Conservation (phyloP, 2,113 vertebrate genomes). For the Gymnarchus niloticus region DNA sequence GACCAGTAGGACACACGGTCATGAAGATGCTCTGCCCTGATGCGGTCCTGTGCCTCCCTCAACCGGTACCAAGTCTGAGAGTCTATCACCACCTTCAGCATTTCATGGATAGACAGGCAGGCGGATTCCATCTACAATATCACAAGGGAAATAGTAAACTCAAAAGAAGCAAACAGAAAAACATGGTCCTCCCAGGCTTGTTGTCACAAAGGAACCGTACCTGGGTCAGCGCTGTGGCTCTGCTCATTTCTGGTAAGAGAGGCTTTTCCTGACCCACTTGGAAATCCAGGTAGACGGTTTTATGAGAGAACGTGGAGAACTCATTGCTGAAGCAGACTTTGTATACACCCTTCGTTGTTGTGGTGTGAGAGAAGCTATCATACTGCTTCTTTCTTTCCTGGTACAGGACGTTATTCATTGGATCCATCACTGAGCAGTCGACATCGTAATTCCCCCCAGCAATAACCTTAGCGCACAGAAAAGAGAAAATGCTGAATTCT, state of each 20-base stretch:
- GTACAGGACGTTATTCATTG: slow-evolving; percentile 66
- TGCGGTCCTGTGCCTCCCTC: slow-evolving; percentile 76
- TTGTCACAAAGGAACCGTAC: slow-evolving; percentile 46
- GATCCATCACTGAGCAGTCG: slow-evolving; percentile 80
- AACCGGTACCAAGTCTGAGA: slow-evolving; percentile 80
- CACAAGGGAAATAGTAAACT: not conserved
- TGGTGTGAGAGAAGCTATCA: slow-evolving; percentile 72
- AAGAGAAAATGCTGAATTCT: not conserved
- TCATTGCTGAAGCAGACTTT: slow-evolving; percentile 88
- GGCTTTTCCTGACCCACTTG: slow-evolving; percentile 69
- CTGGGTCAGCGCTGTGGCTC: slow-evolving; percentile 75
- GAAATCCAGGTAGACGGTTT: slow-evolving; percentile 80
- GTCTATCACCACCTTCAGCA: slow-evolving; percentile 71
- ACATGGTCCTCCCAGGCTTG: not conserved
- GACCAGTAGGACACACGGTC: slow-evolving; percentile 77
- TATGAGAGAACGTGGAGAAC: slow-evolving; percentile 87
- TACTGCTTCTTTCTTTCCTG: slow-evolving; percentile 80
- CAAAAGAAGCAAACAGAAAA: not conserved
- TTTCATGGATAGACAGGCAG: slow-evolving; percentile 78
- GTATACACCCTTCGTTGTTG: slow-evolving; percentile 66
- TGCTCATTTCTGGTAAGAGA: slow-evolving; percentile 65
- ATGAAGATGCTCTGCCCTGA: slow-evolving; percentile 70
- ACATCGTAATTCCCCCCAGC: slow-evolving; percentile 86
- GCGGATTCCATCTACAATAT: slow-evolving; percentile 75
- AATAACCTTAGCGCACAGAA: slow-evolving; percentile 68